These are phyloP conservation scores for Drosophila oshimai DNA, from an alignment of 1,140 invertebrate genomes.

Conservation along the genomic window DNA sequence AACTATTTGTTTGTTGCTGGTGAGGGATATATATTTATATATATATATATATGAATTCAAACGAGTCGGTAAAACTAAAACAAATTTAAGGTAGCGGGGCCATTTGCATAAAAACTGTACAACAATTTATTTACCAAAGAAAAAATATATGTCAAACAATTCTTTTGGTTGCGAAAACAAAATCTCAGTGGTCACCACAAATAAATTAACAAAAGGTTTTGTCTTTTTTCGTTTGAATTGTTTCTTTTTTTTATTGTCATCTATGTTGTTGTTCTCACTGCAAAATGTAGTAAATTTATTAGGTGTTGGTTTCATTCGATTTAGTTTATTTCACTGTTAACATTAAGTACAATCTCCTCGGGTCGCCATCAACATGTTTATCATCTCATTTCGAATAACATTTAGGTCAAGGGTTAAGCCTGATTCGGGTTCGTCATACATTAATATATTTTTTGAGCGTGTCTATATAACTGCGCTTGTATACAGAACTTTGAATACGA, in stretches of 20 bases:
- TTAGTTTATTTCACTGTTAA: slow-evolving; percentile 51
- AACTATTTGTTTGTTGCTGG: slow-evolving; percentile 18
- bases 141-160: slow-evolving; percentile 47
- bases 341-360: slow-evolving; percentile 59
- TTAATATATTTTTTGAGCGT: slow-evolving; percentile 19
- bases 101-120: slow-evolving; percentile 76
- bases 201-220: slow-evolving; percentile 45
- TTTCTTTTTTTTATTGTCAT: slow-evolving; percentile 67
- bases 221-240: slow-evolving; percentile 30
- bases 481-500: slow-evolving; percentile 82
- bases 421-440: slow-evolving; percentile 15
- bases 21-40: slow-evolving; percentile 19
- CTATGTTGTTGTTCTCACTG: slow-evolving; percentile 52
- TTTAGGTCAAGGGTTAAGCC: slow-evolving; percentile 19
- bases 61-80: slow-evolving; percentile 63
- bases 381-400: slow-evolving; percentile 30
- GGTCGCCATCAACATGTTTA: slow-evolving; percentile 6
- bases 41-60: slow-evolving; percentile 18
- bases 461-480: slow-evolving; percentile 13
- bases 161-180: slow-evolving; percentile 80
- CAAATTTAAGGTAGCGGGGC: slow-evolving; percentile 82
- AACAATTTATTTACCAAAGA: slow-evolving; percentile 59
- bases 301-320: slow-evolving; percentile 40
- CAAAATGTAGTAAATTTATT: slow-evolving; percentile 67
- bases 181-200: slow-evolving; percentile 47